These are phyloP conservation scores for Cryptotis parvus DNA, from an alignment of 2,113 vertebrate species.

Conservation along the genomic window DNA sequence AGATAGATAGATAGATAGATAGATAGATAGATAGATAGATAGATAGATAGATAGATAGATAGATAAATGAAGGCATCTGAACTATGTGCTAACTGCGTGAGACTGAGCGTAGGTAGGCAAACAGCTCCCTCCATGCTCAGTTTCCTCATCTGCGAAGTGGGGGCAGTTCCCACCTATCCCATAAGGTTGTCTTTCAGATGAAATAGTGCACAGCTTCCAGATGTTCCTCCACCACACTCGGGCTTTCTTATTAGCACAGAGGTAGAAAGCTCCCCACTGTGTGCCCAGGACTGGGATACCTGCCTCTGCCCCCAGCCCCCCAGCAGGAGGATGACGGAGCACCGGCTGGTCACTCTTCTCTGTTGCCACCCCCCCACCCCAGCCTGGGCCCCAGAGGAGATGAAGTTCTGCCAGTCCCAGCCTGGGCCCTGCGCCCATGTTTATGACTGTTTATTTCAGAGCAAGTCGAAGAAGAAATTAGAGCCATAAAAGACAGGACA, in stretches of 20 bases:
- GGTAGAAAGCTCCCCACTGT: background rate
- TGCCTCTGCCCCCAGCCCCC: background rate
- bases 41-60: too few relatives aligned
- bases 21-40: too few relatives aligned
- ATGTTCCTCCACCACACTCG: background rate
- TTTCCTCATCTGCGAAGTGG: conserved; percentile 8
- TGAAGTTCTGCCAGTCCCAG: conserved; percentile 66
- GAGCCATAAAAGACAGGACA: conserved; percentile 83
- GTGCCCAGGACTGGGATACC: background rate
- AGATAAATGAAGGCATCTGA: too few relatives aligned
- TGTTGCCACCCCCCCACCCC: background rate
- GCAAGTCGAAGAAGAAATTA: conserved; percentile 79
- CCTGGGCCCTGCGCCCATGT: conserved; percentile 67
- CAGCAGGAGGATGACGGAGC: background rate
- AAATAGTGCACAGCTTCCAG: background rate
- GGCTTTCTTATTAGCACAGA: background rate
- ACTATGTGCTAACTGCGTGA: background rate
- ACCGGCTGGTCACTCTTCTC: background rate
- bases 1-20: too few relatives aligned
- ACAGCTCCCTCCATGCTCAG: background rate
- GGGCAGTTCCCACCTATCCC: background rate
- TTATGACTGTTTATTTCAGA: conserved; percentile 81
- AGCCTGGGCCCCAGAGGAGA: conserved; percentile 32
- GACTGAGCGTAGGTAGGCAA: background rate
- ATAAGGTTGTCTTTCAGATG: background rate